A percentile compares a stretch with the other conserved stretches of the same genome.
These are phyloP conservation scores for Xestia c-nigrum DNA, from an alignment of 2,888 invertebrate species.

Conservation along the genomic window DNA sequence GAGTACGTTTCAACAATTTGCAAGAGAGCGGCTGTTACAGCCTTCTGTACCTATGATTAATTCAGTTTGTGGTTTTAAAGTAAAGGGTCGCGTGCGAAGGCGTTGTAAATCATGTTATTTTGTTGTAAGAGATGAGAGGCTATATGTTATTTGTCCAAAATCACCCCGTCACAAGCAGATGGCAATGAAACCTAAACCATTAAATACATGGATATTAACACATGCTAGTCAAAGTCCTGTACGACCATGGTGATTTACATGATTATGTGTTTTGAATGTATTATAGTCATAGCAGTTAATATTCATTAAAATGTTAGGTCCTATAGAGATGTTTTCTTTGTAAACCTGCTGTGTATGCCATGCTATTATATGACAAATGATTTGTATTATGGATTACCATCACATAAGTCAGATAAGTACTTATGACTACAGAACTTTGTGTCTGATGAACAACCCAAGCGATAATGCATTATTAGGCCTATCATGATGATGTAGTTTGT, in stretches of 20 bases:
- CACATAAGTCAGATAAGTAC: background rate
- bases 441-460: background rate
- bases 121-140: conserved; percentile 92
- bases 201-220: conserved; percentile 94
- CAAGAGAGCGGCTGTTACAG: conserved; percentile 72
- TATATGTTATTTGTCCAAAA: conserved; percentile 94
- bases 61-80: conserved; percentile 90
- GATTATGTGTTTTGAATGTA: conserved; percentile 8
- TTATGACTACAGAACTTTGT: background rate
- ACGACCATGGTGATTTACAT: conserved; percentile 81
- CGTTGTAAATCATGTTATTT: conserved; percentile 96
- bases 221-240: conserved; percentile 92
- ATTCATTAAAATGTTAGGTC: conserved; percentile 30
- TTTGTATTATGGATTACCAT: background rate
- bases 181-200: conserved; percentile 92
- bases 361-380: background rate
- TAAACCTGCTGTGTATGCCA: background rate
- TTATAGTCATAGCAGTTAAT: conserved; percentile 23
- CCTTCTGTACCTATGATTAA: conserved; percentile 76
- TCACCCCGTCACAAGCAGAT: conserved; percentile 96
- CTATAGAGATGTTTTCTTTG: conserved; percentile 15
- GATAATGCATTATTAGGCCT: background rate
- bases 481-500: too few species aligned
- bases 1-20: conserved; percentile 72
- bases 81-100: conserved; percentile 92